A percentile compares a stretch with the other conserved stretches of the same genome.
These are phyloP conservation scores for Rhabdomys dilectus DNA, from an alignment of 2,113 vertebrate genomes.

Conservation along the genomic window DNA sequence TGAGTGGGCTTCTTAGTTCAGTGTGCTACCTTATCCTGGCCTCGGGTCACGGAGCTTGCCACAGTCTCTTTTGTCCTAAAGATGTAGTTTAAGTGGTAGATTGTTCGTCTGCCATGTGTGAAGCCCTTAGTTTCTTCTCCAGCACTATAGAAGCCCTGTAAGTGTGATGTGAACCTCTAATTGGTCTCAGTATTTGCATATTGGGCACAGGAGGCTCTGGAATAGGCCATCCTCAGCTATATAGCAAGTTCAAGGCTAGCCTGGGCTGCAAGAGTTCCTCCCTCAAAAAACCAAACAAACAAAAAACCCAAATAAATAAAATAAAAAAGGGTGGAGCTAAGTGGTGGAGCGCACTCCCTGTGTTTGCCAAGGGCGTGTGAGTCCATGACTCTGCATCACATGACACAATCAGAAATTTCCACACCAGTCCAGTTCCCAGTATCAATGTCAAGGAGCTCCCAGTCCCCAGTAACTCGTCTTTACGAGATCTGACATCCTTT, in stretches of 20 bases:
- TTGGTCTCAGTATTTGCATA: too few species aligned
- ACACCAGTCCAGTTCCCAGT: neutral
- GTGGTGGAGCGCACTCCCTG: fast-evolving
- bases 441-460: neutral
- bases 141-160: neutral
- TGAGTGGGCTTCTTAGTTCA: too few species aligned
- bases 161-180: neutral
- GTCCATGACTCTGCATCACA: too few species aligned
- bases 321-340: neutral
- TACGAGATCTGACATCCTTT: neutral
- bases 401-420: too few species aligned
- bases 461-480: neutral
- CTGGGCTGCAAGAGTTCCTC: neutral
- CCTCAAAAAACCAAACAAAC: neutral
- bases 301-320: neutral
- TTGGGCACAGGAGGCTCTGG: neutral
- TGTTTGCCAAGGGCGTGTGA: too few species aligned
- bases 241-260: neutral
- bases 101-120: fast-evolving
- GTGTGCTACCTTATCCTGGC: too few species aligned
- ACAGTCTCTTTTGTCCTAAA: neutral
- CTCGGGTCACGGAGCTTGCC: too few species aligned
- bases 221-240: neutral
- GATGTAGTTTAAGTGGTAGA: neutral
- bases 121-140: too few species aligned